A percentile compares a stretch with the other conserved stretches of the same genome.
Evolutionary conservation across 2,888 invertebrate genomes (phyloP).

Genomic region (Lathronympha strigana): DNA sequence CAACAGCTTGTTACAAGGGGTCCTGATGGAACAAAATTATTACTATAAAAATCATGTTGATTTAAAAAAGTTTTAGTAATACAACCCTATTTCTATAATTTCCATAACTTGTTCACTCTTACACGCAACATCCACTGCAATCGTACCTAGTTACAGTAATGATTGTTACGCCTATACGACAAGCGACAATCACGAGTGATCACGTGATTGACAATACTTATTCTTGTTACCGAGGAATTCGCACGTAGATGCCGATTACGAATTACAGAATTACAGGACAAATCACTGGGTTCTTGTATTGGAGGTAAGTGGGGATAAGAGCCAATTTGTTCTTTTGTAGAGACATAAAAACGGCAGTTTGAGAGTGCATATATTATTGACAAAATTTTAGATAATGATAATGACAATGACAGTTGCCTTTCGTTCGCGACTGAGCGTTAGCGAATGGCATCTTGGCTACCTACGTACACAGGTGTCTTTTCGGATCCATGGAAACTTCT

Average conservation of each 20-base stretch:
- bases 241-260: conserved; percentile 23
- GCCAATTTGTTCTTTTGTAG: not conserved
- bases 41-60: too few species aligned
- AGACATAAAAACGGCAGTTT: too few species aligned
- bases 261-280: conserved; percentile 22
- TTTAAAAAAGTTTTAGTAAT: not conserved
- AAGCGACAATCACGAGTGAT: conserved; percentile 29
- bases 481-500: too few species aligned
- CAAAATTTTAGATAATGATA: too few species aligned
- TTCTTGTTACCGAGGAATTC: conserved; percentile 37
- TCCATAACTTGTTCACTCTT: not conserved
- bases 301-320: not conserved
- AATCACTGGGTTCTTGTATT: not conserved
- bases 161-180: conserved; percentile 27
- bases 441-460: too few species aligned
- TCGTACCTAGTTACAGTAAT: conserved; percentile 34
- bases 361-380: too few species aligned
- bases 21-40: not conserved
- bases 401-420: too few species aligned
- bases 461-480: too few species aligned
- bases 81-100: not conserved
- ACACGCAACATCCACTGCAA: conserved; percentile 7
- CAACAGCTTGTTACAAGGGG: too few species aligned
- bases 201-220: conserved; percentile 36
- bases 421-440: too few species aligned